Evolutionary conservation across 2,888 invertebrate genomes (phyloP).

Genomic region (Chalcis sispes): DNA sequence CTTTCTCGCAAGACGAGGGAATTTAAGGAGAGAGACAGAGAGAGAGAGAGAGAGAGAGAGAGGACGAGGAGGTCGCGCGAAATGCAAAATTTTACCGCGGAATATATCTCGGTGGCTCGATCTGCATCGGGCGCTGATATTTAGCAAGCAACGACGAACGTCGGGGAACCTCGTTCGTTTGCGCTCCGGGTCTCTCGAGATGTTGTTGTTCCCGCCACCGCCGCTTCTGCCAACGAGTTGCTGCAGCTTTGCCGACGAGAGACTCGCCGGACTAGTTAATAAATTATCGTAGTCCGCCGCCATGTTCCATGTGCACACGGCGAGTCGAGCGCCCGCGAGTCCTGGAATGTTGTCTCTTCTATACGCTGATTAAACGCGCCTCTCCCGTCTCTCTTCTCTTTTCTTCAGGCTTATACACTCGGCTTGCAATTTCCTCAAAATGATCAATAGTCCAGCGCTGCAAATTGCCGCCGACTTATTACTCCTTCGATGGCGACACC

Average conservation of each 20-base stretch:
- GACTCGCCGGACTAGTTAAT: constrained; percentile 73
- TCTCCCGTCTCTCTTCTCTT: neutral
- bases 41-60: too few relatives aligned
- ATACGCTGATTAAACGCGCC: constrained; percentile 39
- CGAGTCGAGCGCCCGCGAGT: too few relatives aligned
- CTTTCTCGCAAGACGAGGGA: too few relatives aligned
- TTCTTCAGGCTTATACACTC: neutral
- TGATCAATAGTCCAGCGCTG: constrained; percentile 27
- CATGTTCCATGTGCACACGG: constrained; percentile 62
- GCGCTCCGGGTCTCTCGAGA: neutral
- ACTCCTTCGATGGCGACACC: neutral
- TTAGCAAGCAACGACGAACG: neutral
- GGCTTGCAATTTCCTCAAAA: constrained; percentile 34
- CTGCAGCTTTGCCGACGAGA: neutral
- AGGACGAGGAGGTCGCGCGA: too few relatives aligned
- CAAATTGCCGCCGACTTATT: neutral
- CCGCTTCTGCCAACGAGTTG: neutral
- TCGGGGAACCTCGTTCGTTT: too few relatives aligned
- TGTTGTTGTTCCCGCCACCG: neutral
- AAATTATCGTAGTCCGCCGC: constrained; percentile 72
- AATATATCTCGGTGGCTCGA: too few relatives aligned
- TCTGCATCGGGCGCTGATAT: neutral
- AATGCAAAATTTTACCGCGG: too few relatives aligned
- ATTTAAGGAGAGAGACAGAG: too few relatives aligned
- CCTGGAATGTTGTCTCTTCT: constrained; percentile 31